Base-by-base conservation (phyloP, 2,888 invertebrate genomes). In the Callyntrura sp. region DNA sequence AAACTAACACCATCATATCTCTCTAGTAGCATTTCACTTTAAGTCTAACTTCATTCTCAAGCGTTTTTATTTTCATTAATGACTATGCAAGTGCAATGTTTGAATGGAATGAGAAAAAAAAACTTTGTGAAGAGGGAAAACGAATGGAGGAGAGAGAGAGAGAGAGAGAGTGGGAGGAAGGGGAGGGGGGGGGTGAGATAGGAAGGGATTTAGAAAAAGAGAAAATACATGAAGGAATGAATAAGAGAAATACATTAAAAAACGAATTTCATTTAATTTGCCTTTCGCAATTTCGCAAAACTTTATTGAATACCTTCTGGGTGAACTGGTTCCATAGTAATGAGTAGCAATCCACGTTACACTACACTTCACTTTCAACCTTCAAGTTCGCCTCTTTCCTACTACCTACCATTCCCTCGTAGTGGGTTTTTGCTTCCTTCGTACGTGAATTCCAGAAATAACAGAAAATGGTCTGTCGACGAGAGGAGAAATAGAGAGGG, bases 261-360 rank as follows among this genome's bases (percentile, higher is more conserved):
- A 48, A 85, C 62, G 62, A 87, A 87, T 88, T 88, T 88, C 88
- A 83, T 83, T 84, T 78, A 88, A 84, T 82, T 88, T 84, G 88
- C 73, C 76, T 88, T 83, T 73, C 73, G 51, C 76, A 85, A 83
- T 68, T 83, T 68, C 23, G 83, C 28, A 51, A 62, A 85, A 85
- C 84, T 85, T 84, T 73, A 73, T 73, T 73, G 84, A 85, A 73
- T 73, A 43, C 48, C 76, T 57, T 55, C 43, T 73, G 43, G 43
- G 85, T 57, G 85, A 85, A 55, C 84, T 73, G 57, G 84, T 85
- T 73, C 57, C 84, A 57, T 85, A 55, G 20, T 43, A 85, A 85
- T 85, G 84, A 85, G 73, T 73, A 35, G 25, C 6, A 68, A 45
- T 51, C 83, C 51, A 65, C 62, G 48, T 25, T 25, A 25, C 25